phyloP scores from a whole-genome alignment of 2,797 vertebrate species.

The Mormyrops attenuatus region DNA sequence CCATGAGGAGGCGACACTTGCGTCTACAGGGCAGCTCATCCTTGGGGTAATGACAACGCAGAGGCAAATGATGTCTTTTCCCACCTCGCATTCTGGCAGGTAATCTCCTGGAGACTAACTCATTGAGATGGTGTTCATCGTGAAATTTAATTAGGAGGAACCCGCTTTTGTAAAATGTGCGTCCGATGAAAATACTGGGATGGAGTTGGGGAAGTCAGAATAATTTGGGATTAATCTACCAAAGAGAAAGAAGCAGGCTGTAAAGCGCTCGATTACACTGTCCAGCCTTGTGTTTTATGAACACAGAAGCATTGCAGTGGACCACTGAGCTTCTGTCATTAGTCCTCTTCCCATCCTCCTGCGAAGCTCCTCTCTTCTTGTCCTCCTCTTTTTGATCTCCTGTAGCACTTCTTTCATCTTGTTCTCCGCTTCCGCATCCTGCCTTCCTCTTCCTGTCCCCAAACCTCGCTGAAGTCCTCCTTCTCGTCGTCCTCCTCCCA shows the following conservation, averaged over 20 bases:
- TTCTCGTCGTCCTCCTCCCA: neutral
- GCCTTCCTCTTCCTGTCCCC: neutral
- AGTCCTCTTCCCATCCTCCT: neutral
- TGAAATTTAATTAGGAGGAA: constrained; percentile 38
- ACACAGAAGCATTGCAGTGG: neutral
- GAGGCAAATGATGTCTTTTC: constrained; percentile 42
- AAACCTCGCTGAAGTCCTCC: neutral
- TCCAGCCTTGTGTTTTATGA: neutral
- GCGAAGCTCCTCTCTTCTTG: neutral
- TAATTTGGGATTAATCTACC: constrained; percentile 17
- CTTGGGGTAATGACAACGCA: constrained; percentile 37
- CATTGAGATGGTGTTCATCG: constrained; percentile 25
- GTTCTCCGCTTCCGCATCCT: neutral
- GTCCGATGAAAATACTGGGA: constrained; percentile 25
- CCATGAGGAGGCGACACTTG: constrained; percentile 15
- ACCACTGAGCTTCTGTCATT: neutral
- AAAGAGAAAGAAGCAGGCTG: neutral
- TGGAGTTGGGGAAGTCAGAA: neutral
- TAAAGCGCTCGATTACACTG: neutral
- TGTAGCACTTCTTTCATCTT: neutral
- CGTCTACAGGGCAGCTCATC: constrained; percentile 21
- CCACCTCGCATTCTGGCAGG: constrained; percentile 29
- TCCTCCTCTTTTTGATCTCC: neutral
- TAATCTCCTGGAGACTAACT: constrained; percentile 46
- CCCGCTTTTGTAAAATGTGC: constrained; percentile 30